Evolutionary conservation across 2,797 vertebrate species (phyloP).

Genomic region (Potorous gilbertii): DNA sequence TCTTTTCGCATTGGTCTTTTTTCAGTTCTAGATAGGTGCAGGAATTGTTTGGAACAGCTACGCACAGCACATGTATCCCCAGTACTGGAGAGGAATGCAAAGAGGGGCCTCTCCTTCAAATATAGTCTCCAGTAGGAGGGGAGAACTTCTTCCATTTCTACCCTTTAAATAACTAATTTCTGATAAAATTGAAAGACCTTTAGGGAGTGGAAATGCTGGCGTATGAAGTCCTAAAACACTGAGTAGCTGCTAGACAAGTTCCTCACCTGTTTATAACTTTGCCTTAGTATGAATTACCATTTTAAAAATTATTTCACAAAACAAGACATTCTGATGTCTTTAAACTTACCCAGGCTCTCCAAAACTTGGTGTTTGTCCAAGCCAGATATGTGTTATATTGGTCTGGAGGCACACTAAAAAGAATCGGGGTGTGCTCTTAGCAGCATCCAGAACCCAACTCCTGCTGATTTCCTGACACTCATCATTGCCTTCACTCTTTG

Average conservation of each 20-base stretch:
- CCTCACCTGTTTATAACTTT: background rate
- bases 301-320: background rate
- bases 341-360: background rate
- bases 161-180: background rate
- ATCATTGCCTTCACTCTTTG: background rate
- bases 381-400: background rate
- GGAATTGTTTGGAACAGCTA: background rate
- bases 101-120: background rate
- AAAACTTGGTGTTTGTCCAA: background rate
- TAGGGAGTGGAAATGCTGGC: background rate
- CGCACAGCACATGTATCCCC: background rate
- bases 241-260: background rate
- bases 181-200: constrained; percentile 19
- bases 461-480: background rate
- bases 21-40: constrained; percentile 20
- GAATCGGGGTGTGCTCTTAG: background rate
- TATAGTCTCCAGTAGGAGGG: background rate
- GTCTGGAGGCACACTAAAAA: background rate
- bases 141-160: background rate
- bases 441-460: background rate
- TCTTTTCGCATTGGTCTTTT: background rate
- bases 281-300: background rate
- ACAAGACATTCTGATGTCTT: background rate
- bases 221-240: constrained; percentile 25
- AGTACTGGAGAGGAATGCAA: background rate